Evolutionary conservation across 2,888 invertebrate species (phyloP), one percentile per base, ranked within the genome.

Genomic region (Palloptera scutellata): DNA sequence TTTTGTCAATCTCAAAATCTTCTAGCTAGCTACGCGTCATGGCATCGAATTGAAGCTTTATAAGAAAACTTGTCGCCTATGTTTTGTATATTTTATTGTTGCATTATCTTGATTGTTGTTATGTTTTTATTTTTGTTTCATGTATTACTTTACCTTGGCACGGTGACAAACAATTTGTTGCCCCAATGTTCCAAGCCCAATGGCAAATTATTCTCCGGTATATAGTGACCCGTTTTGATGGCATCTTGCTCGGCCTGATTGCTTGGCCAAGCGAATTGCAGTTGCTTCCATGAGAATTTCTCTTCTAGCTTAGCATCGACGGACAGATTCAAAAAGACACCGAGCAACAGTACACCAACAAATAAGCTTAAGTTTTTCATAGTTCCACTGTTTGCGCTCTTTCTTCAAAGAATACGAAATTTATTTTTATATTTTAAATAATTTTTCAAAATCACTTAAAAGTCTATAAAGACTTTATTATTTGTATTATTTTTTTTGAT

Each of bases 181-280:
- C 88, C 88, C 91, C 91, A 92, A 65, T 89, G 86, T 64, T 89
- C 92, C 70, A 93, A 76, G 12, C 92, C 92, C 60, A 92, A 83
- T 0, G 91, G 91, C 60, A 92, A 84, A 83, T 92, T 92, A 80
- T 92, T 88, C 64, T 86, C 88, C 11, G 87, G 88, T 6, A 90
- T 85, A 78, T 89, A 92, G 60, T 86, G 86, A 53, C 89, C 89
- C 15, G 86, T 86, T 53, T 85, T 86, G n/a, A 91, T 84, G 13
- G 91, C 91, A 20, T 86, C 86, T 72, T 88, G 87, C 76, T 88
- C 87, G 52, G 87, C 87, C 68, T 87, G 87, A 13, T 88, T 86
- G 54, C 86, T 87, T 20, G 91, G 90, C 91, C 91, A 92, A 52
- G 86, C 86, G 81, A 88, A 92, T 69, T 88, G 87, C 57, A 92